Evolutionary conservation across 2,113 vertebrate species (phyloP).

Genomic region (Azemiops feae): DNA sequence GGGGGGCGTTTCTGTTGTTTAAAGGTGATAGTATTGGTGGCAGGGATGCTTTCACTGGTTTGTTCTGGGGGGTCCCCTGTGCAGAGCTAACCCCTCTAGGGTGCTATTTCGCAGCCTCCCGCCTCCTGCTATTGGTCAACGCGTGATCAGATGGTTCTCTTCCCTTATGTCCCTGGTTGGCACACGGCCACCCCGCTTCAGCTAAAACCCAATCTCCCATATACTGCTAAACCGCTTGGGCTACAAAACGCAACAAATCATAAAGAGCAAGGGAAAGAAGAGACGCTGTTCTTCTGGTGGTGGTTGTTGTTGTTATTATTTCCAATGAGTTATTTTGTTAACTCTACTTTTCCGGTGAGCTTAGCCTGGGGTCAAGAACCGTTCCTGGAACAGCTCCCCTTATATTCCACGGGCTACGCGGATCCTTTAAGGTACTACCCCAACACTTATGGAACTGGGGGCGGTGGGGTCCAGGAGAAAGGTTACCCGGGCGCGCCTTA

Average conservation of each 20-base stretch:
- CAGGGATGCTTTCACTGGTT: slow-evolving; percentile 72
- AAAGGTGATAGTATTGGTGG: slow-evolving; percentile 64
- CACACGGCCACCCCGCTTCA: slow-evolving; percentile 97
- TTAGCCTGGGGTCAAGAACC: slow-evolving; percentile 97
- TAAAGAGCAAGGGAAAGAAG: slow-evolving; percentile 88
- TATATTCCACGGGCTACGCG: slow-evolving; percentile 97
- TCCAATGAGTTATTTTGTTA: slow-evolving; percentile 99
- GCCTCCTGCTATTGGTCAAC: slow-evolving; percentile 94
- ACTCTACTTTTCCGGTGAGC: slow-evolving; percentile 99
- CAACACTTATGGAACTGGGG: slow-evolving; percentile 82
- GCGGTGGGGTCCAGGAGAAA: slow-evolving; percentile 88
- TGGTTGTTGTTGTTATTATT: slow-evolving; percentile 59
- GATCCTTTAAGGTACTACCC: slow-evolving; percentile 95
- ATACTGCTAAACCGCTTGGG: slow-evolving; percentile 98
- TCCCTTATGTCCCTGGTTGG: slow-evolving; percentile 97
- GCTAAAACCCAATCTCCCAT: slow-evolving; percentile 99
- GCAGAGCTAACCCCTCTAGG: slow-evolving; percentile 91
- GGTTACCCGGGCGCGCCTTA: slow-evolving; percentile 86
- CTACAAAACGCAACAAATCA: slow-evolving; percentile 99
- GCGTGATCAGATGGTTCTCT: slow-evolving; percentile 97
- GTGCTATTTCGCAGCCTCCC: slow-evolving; percentile 91
- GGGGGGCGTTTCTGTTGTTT: slow-evolving; percentile 60
- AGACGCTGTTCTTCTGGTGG: slow-evolving; percentile 61
- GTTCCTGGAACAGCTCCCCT: slow-evolving; percentile 96
- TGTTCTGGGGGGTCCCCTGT: slow-evolving; percentile 86